These are phyloP conservation scores for Drosophila burlai DNA, from an alignment of 1,140 invertebrate species.

Conservation along the genomic window DNA sequence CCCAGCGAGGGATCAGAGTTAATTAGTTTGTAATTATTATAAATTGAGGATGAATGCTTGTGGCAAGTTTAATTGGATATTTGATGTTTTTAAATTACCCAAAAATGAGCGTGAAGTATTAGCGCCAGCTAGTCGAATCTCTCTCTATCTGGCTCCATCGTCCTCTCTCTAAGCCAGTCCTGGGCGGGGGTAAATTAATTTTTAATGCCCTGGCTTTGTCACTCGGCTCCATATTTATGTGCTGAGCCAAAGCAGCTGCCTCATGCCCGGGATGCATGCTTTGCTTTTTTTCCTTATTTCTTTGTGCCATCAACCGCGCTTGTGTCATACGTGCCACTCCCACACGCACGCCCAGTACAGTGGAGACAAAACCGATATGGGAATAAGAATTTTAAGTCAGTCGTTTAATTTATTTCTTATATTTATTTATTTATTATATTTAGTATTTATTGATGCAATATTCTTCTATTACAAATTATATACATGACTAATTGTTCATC, in stretches of 20 bases:
- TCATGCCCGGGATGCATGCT: slow-evolving; percentile 41
- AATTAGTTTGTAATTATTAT: slow-evolving; percentile 84
- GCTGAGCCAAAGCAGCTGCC: slow-evolving; percentile 58
- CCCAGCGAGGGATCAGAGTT: slow-evolving; percentile 74
- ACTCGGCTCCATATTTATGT: slow-evolving; percentile 68
- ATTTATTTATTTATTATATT: too few relatives aligned
- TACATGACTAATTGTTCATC: background rate
- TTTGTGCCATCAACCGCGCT: slow-evolving; percentile 68
- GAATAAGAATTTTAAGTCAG: background rate
- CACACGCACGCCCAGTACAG: slow-evolving; percentile 40
- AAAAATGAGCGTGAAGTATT: slow-evolving; percentile 74
- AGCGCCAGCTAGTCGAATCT: slow-evolving; percentile 24
- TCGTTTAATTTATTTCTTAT: background rate
- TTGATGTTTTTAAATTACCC: slow-evolving; percentile 80
- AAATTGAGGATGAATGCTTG: slow-evolving; percentile 84
- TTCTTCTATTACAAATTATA: background rate
- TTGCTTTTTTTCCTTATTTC: background rate
- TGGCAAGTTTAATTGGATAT: slow-evolving; percentile 84
- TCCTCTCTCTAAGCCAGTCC: slow-evolving; percentile 52
- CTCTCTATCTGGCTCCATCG: background rate
- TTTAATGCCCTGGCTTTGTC: slow-evolving; percentile 77
- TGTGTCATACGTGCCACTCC: slow-evolving; percentile 76
- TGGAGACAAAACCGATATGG: background rate
- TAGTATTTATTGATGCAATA: background rate
- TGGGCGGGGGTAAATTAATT: slow-evolving; percentile 75